Base-by-base conservation (phyloP, 2,888 invertebrate species). In the Oscheius onirici region DNA sequence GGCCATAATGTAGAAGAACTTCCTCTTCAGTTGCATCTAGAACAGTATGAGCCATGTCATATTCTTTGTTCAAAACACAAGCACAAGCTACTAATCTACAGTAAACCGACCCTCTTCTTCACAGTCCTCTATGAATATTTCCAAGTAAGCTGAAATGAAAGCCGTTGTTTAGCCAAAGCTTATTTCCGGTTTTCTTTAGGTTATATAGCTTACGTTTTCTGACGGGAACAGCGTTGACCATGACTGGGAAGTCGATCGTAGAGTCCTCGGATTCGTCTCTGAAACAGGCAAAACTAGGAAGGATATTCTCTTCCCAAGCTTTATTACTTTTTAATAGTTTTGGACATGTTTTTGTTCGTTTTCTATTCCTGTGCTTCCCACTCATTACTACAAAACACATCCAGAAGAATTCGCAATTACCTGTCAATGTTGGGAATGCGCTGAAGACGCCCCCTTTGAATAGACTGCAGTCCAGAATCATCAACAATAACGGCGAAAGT, bases 401-500 rank as follows among this genome's bases (percentile, higher is more conserved):
- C 34, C 49, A 66, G 3, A 34, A 46, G 26, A 70, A 61, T 51
- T 66, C 34, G 52, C 52, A 55, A 15, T 49, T 74, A 69, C 74
- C 73, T 76, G 76, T 44, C 76, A 74, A 74, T 76, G 69, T 55
- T 60, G 28, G 69, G 71, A 68, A 67, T 73, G 74, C 74, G 66
- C 60, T 63, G 69, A 44, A 70, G 72, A 70, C 44, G 69, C 61
- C 13, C 65, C 71, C 67, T 72, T 58, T 49, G 28, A 24, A 69
- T 28, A 6, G 60, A 43, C 46, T 26, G 24, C 40, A 51, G 24
- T 46, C 72, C 78, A 20, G 69, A 69, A 49, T 78, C 78, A 34
- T 76, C 78, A 20, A 78, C 69, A 41, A 78, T 78, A 0, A 78
- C 76, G 2, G 78, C 78, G 49, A 78, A 78, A 28, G 52, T 71